Conservation (phyloP, 1,140 invertebrate species). For the Camponotus vicinus region DNA sequence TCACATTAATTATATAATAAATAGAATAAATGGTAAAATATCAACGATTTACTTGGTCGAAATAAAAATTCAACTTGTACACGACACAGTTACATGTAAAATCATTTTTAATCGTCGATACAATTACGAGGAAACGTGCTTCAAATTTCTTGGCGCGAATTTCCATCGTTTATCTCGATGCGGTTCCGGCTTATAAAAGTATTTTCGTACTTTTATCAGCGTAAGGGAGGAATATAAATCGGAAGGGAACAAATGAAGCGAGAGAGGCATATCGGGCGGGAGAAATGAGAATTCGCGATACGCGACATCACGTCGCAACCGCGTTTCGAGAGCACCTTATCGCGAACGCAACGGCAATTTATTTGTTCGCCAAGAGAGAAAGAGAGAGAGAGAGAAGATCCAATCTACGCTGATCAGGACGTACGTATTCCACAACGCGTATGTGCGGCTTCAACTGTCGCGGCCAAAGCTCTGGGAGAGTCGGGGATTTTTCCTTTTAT, state of each 20-base stretch:
- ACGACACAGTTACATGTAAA: neutral
- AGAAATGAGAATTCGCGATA: slow-evolving; percentile 2
- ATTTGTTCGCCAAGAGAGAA: slow-evolving; percentile 39
- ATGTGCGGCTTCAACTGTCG: neutral
- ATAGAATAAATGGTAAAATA: too few relatives aligned
- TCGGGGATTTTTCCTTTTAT: slow-evolving; percentile 28
- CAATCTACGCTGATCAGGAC: slow-evolving; percentile 23
- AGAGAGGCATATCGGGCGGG: too few relatives aligned
- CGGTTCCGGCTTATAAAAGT: neutral
- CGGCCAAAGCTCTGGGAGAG: neutral
- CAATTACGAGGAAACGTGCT: neutral
- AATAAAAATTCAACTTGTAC: neutral
- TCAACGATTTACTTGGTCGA: too few relatives aligned
- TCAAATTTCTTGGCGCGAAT: neutral
- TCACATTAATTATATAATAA: too few relatives aligned
- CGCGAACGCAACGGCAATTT: slow-evolving; percentile 43
- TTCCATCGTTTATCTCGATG: slow-evolving; percentile 7
- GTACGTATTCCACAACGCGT: neutral
- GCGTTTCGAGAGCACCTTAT: slow-evolving; percentile 14
- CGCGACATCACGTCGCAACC: neutral
- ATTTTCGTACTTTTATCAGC: neutral
- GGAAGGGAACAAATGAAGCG: neutral
- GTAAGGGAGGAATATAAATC: slow-evolving; percentile 8
- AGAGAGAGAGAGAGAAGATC: neutral
- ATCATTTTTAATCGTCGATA: neutral